Conservation (phyloP, 2,888 invertebrate genomes). For the Hydrotaea diabolus region DNA sequence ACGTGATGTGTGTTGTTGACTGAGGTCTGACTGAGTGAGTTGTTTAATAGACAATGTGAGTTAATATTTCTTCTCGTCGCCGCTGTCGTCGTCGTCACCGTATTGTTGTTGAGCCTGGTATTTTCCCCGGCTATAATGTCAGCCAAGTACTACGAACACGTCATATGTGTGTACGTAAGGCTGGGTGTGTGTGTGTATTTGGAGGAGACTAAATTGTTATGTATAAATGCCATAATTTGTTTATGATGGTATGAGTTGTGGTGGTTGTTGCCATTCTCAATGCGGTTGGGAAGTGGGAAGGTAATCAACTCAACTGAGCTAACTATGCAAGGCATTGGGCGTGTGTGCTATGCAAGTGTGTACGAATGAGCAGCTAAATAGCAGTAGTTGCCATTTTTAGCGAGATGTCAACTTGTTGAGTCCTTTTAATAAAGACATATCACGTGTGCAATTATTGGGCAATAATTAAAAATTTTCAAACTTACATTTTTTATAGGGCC, state of each 20-base stretch:
- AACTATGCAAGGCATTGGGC: conserved; percentile 10
- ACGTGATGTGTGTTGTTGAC: conserved; percentile 54
- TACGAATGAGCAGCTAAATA: not conserved
- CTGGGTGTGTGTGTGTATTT: not conserved
- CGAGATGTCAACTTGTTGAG: too few relatives aligned
- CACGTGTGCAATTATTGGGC: too few relatives aligned
- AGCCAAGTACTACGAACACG: not conserved
- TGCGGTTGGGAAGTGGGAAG: not conserved
- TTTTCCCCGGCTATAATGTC: conserved; percentile 2
- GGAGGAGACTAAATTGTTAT: not conserved
- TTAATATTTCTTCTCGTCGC: conserved; percentile 9
- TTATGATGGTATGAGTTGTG: not conserved
- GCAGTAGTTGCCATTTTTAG: too few relatives aligned
- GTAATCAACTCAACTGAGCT: conserved; percentile 20
- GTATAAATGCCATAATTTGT: conserved; percentile 11
- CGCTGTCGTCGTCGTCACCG: not conserved
- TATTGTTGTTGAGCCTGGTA: not conserved
- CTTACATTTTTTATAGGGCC: too few relatives aligned
- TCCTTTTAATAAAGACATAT: too few relatives aligned
- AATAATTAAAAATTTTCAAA: too few relatives aligned
- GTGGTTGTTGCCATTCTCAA: too few relatives aligned
- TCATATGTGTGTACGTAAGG: not conserved
- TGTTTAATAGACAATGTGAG: conserved; percentile 31
- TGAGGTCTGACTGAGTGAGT: conserved; percentile 23
- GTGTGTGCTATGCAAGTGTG: not conserved